A percentile compares a stretch with the other conserved stretches of the same genome.
phyloP scores from a whole-genome alignment of 2,888 invertebrate genomes.

The Cerastoderma edule region DNA sequence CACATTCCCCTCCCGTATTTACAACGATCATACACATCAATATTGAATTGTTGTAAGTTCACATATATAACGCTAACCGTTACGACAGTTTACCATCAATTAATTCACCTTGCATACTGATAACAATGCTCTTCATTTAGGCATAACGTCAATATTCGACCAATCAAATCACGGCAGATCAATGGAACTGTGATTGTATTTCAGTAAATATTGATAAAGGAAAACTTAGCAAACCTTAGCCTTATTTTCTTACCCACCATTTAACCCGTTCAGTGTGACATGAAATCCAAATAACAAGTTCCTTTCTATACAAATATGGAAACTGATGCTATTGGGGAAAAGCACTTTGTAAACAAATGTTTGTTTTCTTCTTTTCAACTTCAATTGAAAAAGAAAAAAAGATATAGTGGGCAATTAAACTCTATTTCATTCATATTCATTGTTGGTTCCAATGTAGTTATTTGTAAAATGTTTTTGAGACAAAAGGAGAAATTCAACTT shows the following conservation, averaged over 20 bases:
- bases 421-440: too few relatives aligned
- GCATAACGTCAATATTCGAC: conserved; percentile 52
- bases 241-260: conserved; percentile 13
- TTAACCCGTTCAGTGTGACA: too few relatives aligned
- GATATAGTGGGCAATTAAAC: too few relatives aligned
- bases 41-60: background rate
- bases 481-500: too few relatives aligned
- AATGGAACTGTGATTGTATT: conserved; percentile 56
- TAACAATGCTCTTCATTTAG: conserved; percentile 60
- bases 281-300: too few relatives aligned
- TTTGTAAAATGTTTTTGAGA: too few relatives aligned
- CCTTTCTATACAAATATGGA: too few relatives aligned
- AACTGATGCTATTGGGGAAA: too few relatives aligned
- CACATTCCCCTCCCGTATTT: conserved; percentile 16
- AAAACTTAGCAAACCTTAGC: conserved; percentile 39
- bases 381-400: too few relatives aligned
- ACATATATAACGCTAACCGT: background rate
- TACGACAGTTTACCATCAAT: conserved; percentile 37
- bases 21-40: background rate
- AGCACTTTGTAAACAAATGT: too few relatives aligned
- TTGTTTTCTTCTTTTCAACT: too few relatives aligned
- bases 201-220: conserved; percentile 53
- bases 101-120: conserved; percentile 38
- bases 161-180: conserved; percentile 58
- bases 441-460: too few relatives aligned